Percentiles rank a stretch among this genome's conserved stretches.
phyloP scores from a whole-genome alignment of 1,140 invertebrate genomes.

The Physella acuta region DNA sequence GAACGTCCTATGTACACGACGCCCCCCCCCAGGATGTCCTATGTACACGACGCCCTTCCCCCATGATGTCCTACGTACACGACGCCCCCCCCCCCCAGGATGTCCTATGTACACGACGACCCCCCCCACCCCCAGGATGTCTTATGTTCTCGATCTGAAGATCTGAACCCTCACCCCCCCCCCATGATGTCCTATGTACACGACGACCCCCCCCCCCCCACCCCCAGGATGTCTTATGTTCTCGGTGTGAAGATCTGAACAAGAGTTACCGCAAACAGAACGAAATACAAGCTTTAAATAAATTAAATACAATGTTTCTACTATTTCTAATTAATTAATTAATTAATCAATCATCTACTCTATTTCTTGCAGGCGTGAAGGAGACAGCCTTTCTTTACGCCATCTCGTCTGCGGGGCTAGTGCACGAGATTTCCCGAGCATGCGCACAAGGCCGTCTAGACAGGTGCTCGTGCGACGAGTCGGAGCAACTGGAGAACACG shows the following conservation, averaged over 20 bases:
- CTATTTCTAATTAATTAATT: constrained; percentile 4
- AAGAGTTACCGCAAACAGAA: no score
- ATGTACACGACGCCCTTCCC: background rate
- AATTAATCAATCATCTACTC: no score
- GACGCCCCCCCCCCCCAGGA: background rate
- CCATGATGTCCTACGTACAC: background rate
- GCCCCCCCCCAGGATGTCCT: no score
- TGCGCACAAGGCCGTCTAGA: constrained; percentile 69
- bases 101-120: no score
- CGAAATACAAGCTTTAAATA: background rate
- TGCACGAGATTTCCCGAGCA: constrained; percentile 70
- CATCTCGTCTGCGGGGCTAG: constrained; percentile 70
- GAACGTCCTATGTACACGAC: no score
- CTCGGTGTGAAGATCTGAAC: no score
- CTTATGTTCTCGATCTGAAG: background rate
- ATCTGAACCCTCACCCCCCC: background rate
- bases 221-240: no score
- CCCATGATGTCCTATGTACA: background rate
- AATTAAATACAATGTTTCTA: background rate
- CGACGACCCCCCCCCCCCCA: background rate
- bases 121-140: no score
- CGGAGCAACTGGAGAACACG: constrained; percentile 47
- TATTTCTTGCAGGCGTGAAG: constrained; percentile 64
- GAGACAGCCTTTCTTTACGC: constrained; percentile 73
- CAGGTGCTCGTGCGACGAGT: constrained; percentile 68